A percentile compares a stretch with the other conserved stretches of the same genome.
These are phyloP conservation scores for Dermatemys mawii DNA, from an alignment of 2,113 vertebrate genomes.

Conservation along the genomic window DNA sequence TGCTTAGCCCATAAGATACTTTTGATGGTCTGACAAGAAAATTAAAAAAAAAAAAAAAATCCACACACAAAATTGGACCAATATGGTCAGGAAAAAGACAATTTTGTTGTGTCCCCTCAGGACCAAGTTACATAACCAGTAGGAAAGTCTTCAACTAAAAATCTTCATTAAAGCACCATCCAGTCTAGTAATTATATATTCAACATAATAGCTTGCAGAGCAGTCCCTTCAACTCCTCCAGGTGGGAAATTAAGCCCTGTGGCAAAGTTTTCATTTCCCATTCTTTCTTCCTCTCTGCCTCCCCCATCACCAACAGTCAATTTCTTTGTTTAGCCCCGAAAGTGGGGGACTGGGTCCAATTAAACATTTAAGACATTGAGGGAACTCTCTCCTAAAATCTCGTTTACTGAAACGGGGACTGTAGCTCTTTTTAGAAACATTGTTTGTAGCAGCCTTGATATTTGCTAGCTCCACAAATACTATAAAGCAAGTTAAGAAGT, in stretches of 20 bases:
- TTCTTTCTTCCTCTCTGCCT: not conserved
- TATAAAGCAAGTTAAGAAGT: not conserved
- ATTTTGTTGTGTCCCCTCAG: not conserved
- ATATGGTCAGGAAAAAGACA: not conserved
- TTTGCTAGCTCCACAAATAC: not conserved
- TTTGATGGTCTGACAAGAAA: accelerated
- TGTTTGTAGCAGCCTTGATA: not conserved
- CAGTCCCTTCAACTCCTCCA: constrained; percentile 21
- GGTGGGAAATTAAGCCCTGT: constrained; percentile 19
- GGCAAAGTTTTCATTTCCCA: constrained; percentile 59
- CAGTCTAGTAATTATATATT: constrained; percentile 49
- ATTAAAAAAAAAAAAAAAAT: not conserved
- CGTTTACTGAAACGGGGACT: not conserved
- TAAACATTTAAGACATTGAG: not conserved
- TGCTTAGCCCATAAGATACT: not conserved
- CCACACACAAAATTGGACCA: not conserved
- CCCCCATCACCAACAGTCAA: constrained; percentile 24
- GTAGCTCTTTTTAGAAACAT: not conserved
- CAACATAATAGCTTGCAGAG: constrained; percentile 52
- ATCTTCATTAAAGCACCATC: constrained; percentile 27
- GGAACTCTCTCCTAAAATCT: not conserved
- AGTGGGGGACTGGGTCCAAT: not conserved
- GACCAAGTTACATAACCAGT: not conserved
- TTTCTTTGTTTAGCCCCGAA: constrained; percentile 13
- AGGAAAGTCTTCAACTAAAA: constrained; percentile 11